Evolutionary conservation across 1,140 invertebrate genomes (phyloP).

Genomic region (Heliothis subflexa): DNA sequence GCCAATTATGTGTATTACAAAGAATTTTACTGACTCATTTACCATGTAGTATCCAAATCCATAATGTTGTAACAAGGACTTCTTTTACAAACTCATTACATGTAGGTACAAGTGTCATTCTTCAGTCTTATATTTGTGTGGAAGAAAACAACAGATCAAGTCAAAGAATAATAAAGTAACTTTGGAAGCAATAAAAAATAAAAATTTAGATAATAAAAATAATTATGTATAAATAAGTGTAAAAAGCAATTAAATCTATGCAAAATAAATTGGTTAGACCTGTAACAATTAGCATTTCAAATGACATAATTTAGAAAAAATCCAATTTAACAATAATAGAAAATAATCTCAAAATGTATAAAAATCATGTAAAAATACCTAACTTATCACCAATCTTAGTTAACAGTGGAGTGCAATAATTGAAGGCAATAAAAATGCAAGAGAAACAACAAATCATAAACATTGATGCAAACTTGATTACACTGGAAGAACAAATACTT

Average conservation of each 20-base stretch:
- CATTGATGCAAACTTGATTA: conserved; percentile 28
- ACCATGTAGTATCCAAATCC: not conserved
- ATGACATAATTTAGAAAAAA: not conserved
- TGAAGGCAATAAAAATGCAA: conserved; percentile 12
- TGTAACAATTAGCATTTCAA: not conserved
- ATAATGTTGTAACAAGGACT: not conserved
- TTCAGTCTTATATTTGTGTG: conserved; percentile 33
- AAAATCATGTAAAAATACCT: conserved; percentile 26
- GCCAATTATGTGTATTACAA: not conserved
- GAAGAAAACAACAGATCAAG: conserved; percentile 3
- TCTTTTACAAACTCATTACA: not conserved
- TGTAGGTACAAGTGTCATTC: conserved; percentile 7
- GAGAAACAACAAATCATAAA: conserved; percentile 24
- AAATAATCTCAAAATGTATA: conserved; percentile 16
- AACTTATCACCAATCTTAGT: conserved; percentile 21
- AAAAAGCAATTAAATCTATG: not conserved
- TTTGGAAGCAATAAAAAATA: not conserved
- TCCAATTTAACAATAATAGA: not conserved
- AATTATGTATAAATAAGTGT: not conserved
- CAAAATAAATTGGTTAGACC: not conserved
- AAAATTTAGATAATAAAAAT: not conserved
- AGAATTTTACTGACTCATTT: not conserved
- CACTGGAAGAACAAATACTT: conserved; percentile 18
- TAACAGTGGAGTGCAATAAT: conserved; percentile 21
- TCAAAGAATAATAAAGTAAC: conserved; percentile 20